phyloP scores from a whole-genome alignment of 2,888 invertebrate genomes.

The Tachystola acroxantha region DNA sequence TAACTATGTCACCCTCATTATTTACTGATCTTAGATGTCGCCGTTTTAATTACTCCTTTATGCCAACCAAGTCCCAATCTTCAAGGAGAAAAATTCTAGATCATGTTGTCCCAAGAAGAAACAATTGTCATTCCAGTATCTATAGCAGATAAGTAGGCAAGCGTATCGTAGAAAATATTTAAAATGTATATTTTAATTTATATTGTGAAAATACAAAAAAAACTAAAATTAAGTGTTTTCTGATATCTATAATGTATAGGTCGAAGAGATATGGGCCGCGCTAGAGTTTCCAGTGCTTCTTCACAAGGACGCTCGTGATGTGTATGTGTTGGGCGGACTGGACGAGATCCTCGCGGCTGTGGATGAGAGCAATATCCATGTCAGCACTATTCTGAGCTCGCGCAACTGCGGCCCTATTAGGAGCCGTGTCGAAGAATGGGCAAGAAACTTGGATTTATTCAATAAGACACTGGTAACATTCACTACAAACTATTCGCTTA shows the following conservation, averaged over 20 bases:
- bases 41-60: no score
- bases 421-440: constrained; percentile 90
- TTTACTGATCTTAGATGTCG: no score
- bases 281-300: constrained; percentile 86
- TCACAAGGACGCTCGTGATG: constrained; percentile 90
- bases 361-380: constrained; percentile 92
- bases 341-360: constrained; percentile 90
- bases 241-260: no score
- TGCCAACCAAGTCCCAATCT: no score
- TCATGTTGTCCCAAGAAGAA: no score
- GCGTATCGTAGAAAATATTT: no score
- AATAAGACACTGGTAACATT: constrained; percentile 85
- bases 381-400: constrained; percentile 92
- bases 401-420: constrained; percentile 92
- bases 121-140: no score
- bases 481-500: no score
- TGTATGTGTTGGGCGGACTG: constrained; percentile 88
- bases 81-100: no score
- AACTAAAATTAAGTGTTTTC: background rate
- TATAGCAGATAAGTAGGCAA: no score
- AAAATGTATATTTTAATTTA: no score
- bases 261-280: constrained; percentile 90
- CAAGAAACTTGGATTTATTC: constrained; percentile 86
- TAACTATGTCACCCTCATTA: no score
- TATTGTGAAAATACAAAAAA: background rate